Evolutionary conservation across 2,113 vertebrate genomes (phyloP).

Genomic region (Microtus oregoni): DNA sequence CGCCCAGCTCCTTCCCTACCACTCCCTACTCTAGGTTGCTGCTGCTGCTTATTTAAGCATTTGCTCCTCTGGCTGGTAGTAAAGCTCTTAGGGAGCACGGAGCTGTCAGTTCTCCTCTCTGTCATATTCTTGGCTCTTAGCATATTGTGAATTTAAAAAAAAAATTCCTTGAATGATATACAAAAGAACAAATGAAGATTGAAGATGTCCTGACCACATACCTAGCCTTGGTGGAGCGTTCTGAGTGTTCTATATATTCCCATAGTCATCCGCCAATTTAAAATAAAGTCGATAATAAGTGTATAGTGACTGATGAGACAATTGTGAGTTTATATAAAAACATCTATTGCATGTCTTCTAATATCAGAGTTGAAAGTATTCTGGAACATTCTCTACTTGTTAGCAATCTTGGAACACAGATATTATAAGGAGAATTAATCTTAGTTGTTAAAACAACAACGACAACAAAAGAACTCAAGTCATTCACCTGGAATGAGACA

Average conservation of each 20-base stretch:
- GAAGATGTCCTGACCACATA: not conserved
- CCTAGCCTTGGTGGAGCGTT: not conserved
- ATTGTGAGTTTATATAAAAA: not conserved
- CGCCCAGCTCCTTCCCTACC: not conserved
- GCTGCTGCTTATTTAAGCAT: conserved; percentile 6
- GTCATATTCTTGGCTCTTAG: conserved; percentile 56
- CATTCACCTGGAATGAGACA: not conserved
- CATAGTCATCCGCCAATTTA: not conserved
- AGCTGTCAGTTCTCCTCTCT: conserved; percentile 10
- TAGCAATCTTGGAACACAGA: not conserved
- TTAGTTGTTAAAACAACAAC: not conserved
- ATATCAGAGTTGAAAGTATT: not conserved
- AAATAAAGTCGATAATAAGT: not conserved
- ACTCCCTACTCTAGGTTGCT: not conserved
- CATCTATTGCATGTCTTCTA: not conserved
- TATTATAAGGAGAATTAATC: not conserved
- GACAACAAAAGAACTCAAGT: not conserved
- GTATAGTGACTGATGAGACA: not conserved
- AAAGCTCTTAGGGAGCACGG: not conserved
- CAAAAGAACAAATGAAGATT: conserved; percentile 20
- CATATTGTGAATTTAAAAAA: not conserved
- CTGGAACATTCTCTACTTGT: not conserved
- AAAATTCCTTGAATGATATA: conserved; percentile 20
- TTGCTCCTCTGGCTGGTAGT: not conserved
- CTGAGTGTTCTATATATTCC: not conserved